Evolutionary conservation across 2,888 invertebrate species (phyloP), one percentile per base, ranked within the genome.

Genomic region (Agrenia bidenticulata): DNA sequence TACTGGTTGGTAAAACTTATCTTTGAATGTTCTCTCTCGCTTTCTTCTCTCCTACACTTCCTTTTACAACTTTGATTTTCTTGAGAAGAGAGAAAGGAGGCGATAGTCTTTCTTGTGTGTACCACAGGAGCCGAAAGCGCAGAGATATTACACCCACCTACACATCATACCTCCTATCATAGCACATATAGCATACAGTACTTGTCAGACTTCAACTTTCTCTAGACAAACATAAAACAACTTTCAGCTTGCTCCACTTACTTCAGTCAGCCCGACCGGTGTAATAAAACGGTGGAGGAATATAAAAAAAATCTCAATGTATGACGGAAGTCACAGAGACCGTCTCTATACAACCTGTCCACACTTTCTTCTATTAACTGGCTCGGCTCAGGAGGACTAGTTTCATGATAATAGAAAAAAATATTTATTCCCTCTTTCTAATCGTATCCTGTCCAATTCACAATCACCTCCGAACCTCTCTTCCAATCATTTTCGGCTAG

Each of bases 231-330:
- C 51, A 51, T 51, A 51, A 51, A 51, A 51, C 51, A 51, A 51
- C 21, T 51, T 51, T 51, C 51, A 51, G 4, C 21, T 45, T 51
- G 51, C 26, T 51, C 24, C 23, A 51, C 51, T 51, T 51, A 51
- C 51, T 51, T 24, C 24, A 51, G 24, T 51, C 24, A 21, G 24
- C 24, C 45, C 45, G 15, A 45, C 45, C 19, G n/a, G 45, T 17
- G 45, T n/a, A 21, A 51, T 51, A 51, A 51, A 51, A 51, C 26
- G 19, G 51, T 15, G 5, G 21, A 24, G n/a, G 24, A 13, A n/a
- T n/a, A n/a, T n/a, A n/a, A 26, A 51, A 51, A 21, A 26, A 51
- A 51, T 51, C 51, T 51, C 24, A 4, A 51, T 51, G 45, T 15
- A 45, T 32, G 32, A 32, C 32, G 32, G n/a, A n/a, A n/a, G n/a